Evolutionary conservation across 2,888 invertebrate genomes (phyloP).

Genomic region (Lasioglossum pauxillum): DNA sequence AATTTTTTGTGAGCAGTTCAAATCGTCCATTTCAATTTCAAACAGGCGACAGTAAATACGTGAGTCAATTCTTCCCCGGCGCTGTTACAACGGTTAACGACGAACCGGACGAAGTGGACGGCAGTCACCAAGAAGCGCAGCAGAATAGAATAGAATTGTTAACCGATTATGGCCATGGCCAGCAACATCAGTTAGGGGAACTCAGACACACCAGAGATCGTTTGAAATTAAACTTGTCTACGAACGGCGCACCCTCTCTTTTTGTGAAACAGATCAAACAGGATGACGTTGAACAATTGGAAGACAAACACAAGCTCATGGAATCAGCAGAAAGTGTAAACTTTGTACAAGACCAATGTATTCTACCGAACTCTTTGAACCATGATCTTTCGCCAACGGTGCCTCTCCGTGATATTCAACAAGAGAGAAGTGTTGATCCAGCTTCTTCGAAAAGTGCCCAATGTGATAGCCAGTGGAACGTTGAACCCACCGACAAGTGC

Average conservation of each 20-base stretch:
- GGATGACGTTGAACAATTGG: conserved; percentile 51
- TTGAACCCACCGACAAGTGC: conserved; percentile 55
- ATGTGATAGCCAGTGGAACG: conserved; percentile 58
- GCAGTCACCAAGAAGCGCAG: conserved; percentile 59
- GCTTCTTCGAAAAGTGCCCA: conserved; percentile 54
- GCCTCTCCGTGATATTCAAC: conserved; percentile 63
- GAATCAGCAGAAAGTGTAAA: conserved; percentile 41
- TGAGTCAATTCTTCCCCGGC: conserved; percentile 91
- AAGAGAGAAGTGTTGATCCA: conserved; percentile 42
- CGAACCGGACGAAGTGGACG: conserved; percentile 67
- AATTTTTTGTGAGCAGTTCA: conserved; percentile 91
- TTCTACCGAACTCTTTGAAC: conserved; percentile 54
- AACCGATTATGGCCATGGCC: conserved; percentile 62
- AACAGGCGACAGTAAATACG: conserved; percentile 84
- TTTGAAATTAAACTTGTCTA: conserved; percentile 88
- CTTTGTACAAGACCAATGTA: conserved; percentile 55
- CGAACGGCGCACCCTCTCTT: conserved; percentile 54
- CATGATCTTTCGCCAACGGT: conserved; percentile 66
- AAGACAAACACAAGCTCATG: conserved; percentile 57
- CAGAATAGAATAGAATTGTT: conserved; percentile 65
- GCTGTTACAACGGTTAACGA: conserved; percentile 65
- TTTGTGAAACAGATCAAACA: conserved; percentile 55
- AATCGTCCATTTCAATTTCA: conserved; percentile 89
- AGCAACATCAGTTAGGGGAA: conserved; percentile 86
- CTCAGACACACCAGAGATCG: conserved; percentile 90